A percentile compares a stretch with the other conserved stretches of the same genome.
phyloP scores from a whole-genome alignment of 1,140 invertebrate species.

The Apis laboriosa region DNA sequence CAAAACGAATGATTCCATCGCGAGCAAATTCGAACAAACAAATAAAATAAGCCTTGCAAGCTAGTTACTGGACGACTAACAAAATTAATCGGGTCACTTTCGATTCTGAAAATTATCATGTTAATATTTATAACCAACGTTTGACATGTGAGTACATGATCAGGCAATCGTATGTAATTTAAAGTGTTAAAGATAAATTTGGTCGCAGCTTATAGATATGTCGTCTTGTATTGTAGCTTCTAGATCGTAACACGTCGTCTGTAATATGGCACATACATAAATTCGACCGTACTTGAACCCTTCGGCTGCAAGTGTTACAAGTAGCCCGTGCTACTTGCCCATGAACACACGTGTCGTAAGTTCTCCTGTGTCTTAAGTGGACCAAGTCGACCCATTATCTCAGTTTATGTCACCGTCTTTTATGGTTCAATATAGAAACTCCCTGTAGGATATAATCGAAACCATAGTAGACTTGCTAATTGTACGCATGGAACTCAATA shows the following conservation, averaged over 20 bases:
- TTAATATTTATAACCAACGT: neutral
- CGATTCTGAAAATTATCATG: neutral
- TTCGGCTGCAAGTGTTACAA: constrained; percentile 63
- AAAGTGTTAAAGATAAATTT: constrained; percentile 16
- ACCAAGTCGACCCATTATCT: constrained; percentile 71
- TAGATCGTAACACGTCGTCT: constrained; percentile 35
- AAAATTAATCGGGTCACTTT: neutral
- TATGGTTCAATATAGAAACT: constrained; percentile 68
- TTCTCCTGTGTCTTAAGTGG: constrained; percentile 63
- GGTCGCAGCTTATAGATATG: constrained; percentile 38
- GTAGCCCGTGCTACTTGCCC: constrained; percentile 39
- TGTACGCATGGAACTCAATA: constrained; percentile 65
- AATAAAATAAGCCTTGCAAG: neutral
- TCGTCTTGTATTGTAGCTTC: constrained; percentile 36
- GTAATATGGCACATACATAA: constrained; percentile 60
- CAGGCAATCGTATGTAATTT: constrained; percentile 15
- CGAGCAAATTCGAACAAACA: neutral
- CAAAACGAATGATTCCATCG: too few relatives aligned
- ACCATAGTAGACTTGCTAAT: constrained; percentile 68
- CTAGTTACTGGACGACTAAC: neutral
- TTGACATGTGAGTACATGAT: neutral
- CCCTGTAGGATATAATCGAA: constrained; percentile 60
- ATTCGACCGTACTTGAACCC: constrained; percentile 60
- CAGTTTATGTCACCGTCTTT: constrained; percentile 67
- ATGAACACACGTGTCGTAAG: constrained; percentile 57